Percentiles rank a stretch among this genome's conserved stretches.
Evolutionary conservation across 2,888 invertebrate species (phyloP).

Genomic region (Fabriciana adippe): DNA sequence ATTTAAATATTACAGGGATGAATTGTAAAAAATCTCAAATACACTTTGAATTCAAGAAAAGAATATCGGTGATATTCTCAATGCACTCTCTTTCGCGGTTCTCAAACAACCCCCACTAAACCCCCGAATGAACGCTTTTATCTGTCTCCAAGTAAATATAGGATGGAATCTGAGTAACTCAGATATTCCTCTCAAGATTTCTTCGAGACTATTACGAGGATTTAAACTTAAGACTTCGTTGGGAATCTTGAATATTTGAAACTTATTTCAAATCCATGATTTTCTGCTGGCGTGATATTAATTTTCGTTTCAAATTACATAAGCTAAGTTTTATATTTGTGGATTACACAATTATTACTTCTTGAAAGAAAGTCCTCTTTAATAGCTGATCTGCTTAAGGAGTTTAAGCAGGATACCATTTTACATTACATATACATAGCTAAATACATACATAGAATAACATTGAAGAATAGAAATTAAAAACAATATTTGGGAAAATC

Average conservation of each 20-base stretch:
- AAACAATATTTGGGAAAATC: too few species aligned
- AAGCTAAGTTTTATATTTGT: background rate
- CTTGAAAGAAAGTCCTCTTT: background rate
- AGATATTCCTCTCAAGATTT: constrained; percentile 28
- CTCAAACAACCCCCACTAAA: constrained; percentile 56
- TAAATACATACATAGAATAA: too few species aligned
- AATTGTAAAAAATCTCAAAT: constrained; percentile 18
- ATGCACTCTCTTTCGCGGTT: constrained; percentile 45
- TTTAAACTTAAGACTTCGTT: constrained; percentile 27
- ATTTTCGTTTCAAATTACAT: constrained; percentile 7
- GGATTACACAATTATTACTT: constrained; percentile 4
- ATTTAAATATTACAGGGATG: constrained; percentile 1
- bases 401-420: too few species aligned
- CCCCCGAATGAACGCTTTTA: constrained; percentile 60
- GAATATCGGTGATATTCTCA: constrained; percentile 23
- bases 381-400: background rate
- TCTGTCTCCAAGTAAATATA: constrained; percentile 54
- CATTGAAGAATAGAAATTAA: too few species aligned
- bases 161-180: constrained; percentile 35
- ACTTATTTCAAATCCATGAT: constrained; percentile 16
- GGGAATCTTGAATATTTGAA: constrained; percentile 27
- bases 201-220: constrained; percentile 28
- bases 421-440: too few species aligned
- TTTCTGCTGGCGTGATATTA: constrained; percentile 2
- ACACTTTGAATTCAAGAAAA: constrained; percentile 24